Conservation (phyloP, 2,797 vertebrate species). For the Onychomys leucogaster region DNA sequence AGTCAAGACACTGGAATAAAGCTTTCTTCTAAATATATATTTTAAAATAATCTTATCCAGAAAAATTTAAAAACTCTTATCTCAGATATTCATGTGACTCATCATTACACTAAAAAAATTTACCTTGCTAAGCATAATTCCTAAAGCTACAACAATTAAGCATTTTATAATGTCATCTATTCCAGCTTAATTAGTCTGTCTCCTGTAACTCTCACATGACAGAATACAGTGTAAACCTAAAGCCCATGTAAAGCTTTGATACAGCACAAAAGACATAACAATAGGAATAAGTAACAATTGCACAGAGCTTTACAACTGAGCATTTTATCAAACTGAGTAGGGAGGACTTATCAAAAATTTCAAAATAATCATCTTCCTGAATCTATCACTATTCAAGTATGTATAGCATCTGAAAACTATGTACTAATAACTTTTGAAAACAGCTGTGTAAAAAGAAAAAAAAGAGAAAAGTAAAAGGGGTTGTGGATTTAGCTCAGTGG, state of each 20-base stretch:
- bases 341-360: background rate
- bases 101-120: conserved; percentile 42
- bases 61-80: background rate
- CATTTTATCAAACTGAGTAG: conserved; percentile 8
- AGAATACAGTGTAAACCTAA: background rate
- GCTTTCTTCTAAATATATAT: conserved; percentile 44
- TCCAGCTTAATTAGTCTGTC: background rate
- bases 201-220: conserved; percentile 29
- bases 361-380: conserved; percentile 6
- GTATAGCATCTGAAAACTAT: background rate
- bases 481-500: too few species aligned
- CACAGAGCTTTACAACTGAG: background rate
- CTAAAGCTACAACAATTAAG: conserved; percentile 18
- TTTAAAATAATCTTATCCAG: conserved; percentile 23
- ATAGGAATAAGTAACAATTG: background rate
- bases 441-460: too few species aligned
- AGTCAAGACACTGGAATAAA: conserved; percentile 52
- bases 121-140: conserved; percentile 45
- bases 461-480: too few species aligned
- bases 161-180: conserved; percentile 40
- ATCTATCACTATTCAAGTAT: conserved; percentile 1
- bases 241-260: background rate
- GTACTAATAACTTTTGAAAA: background rate
- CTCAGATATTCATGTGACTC: background rate
- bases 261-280: background rate